Evolutionary conservation across 1,140 invertebrate genomes (phyloP), one percentile per base, ranked within the genome.

Genomic region (Drosophila pseudoobscura): DNA sequence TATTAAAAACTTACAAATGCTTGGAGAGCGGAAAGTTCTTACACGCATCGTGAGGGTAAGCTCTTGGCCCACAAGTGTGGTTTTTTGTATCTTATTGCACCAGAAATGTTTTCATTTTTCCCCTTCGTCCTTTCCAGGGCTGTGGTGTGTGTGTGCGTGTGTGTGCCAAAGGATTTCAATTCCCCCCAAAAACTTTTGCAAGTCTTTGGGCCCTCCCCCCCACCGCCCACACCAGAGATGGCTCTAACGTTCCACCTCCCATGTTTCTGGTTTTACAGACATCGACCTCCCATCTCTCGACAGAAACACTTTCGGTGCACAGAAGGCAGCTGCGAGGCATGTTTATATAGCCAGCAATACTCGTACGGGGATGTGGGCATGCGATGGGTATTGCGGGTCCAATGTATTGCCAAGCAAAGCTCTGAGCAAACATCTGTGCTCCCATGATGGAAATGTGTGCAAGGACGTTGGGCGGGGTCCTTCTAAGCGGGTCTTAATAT

Each of bases 1-100:
- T 88, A 88, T 88, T 88, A 83, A 83, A 88, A 88, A 79, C 72
- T 88, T 82, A 63, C 59, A 51, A 62, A 76, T 64, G 68, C 72
- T 80, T 72, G 41, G 72, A 39, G 35, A 39, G 35, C 35, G 60
- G 69, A 66, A 87, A 85, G 56, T 83, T 83, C 60, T 55, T 61
- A 72, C 78, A 63, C 57, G 73, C 78, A 80, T 75, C 35, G 71
- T 75, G 72, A 66, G 35, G 35, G 35, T 39, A 39, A 39, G 35
- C 35, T 39, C 35, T 39, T 39, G 35, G 35, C 35, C 35, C 35
- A 39, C 78, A 87, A 85, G 50, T 75, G 64, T 58, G 82, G 82
- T 63, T 78, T 39, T 75, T 80, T 62, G 53, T 80, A 61, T 75
- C 56, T 68, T 68, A 65, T 59, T 73, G 43, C 62, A 74, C 43